Conservation (phyloP, 2,113 vertebrate species). For the Deroptyus accipitrinus region DNA sequence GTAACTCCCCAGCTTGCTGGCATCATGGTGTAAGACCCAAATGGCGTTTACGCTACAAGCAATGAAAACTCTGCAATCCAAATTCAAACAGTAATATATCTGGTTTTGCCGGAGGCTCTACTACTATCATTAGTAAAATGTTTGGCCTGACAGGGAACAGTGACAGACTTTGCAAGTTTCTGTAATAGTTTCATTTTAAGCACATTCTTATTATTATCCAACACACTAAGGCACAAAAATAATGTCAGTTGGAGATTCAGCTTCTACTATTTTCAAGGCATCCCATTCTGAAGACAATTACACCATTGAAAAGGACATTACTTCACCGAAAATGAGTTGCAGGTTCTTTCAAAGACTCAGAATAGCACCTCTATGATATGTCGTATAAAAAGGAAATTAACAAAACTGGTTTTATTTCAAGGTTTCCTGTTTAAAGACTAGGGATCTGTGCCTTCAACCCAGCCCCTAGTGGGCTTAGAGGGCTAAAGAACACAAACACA, state of each 20-base stretch:
- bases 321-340: background rate
- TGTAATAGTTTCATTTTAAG: background rate
- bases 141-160: background rate
- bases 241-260: background rate
- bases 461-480: background rate
- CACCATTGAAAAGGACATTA: background rate
- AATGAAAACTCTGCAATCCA: background rate
- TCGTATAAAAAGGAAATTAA: background rate
- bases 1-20: background rate
- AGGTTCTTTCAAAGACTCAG: background rate
- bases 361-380: fast-evolving
- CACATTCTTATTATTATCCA: background rate
- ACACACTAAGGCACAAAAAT: background rate
- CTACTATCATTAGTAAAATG: background rate
- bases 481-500: background rate
- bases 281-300: background rate
- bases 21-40: background rate
- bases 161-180: background rate
- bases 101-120: background rate
- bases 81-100: fast-evolving
- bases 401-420: background rate
- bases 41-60: fast-evolving
- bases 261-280: background rate
- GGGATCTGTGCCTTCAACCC: background rate
- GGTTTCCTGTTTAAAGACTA: background rate